Percentiles rank a stretch among this genome's conserved stretches.
These are phyloP conservation scores for Sebastes glaucus DNA, from an alignment of 2,797 vertebrate genomes.

Conservation along the genomic window DNA sequence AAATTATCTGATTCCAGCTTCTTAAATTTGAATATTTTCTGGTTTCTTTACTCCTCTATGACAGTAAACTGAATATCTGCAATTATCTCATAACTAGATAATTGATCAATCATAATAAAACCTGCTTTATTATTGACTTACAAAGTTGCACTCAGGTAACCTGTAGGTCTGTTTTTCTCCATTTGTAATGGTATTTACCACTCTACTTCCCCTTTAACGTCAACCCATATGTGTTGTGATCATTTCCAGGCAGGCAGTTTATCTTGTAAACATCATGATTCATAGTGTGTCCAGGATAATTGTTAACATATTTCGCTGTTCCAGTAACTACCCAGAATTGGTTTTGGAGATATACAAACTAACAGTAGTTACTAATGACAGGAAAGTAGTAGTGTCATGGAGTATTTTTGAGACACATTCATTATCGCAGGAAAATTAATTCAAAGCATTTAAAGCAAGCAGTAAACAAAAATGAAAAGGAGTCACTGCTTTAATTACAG, in stretches of 20 bases:
- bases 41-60: too few relatives aligned
- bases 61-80: too few relatives aligned
- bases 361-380: background rate
- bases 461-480: background rate
- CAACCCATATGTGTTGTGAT: background rate
- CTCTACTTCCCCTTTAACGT: background rate
- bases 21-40: too few relatives aligned
- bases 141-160: background rate
- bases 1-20: too few relatives aligned
- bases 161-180: background rate
- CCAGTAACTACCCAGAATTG: rapidly evolving
- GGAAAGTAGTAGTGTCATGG: background rate
- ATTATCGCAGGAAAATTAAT: background rate
- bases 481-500: background rate
- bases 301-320: background rate
- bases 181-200: background rate
- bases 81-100: too few relatives aligned
- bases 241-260: background rate
- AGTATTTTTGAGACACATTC: background rate
- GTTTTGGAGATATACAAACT: background rate
- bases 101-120: too few relatives aligned
- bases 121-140: background rate
- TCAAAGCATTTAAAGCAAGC: background rate
- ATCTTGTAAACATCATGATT: slow-evolving; percentile 1
- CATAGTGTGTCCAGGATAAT: background rate